Conservation (phyloP, 1,140 invertebrate genomes). For the Magallana ariakensis region DNA sequence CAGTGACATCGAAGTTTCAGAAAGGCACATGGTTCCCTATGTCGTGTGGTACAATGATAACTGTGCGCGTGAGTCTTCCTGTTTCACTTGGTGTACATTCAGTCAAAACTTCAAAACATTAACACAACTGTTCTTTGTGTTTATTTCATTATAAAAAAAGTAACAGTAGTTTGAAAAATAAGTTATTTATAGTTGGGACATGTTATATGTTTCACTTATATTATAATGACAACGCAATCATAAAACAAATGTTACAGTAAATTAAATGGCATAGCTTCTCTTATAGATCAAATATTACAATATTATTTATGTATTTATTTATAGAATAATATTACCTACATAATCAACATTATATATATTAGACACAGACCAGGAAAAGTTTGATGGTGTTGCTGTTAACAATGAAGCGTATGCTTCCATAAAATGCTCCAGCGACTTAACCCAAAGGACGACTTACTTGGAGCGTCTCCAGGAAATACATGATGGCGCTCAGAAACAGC, state of each 20-base stretch:
- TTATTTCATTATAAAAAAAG: too few species aligned
- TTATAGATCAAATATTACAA: background rate
- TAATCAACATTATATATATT: background rate
- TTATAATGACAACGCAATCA: too few species aligned
- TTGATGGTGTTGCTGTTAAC: conserved; percentile 64
- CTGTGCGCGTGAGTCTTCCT: conserved; percentile 60
- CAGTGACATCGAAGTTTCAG: conserved; percentile 61
- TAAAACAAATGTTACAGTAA: background rate
- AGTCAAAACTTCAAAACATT: too few species aligned
- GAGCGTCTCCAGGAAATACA: conserved; percentile 53
- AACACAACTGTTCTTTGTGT: too few species aligned
- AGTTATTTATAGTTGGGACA: too few species aligned
- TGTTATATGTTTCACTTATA: too few species aligned
- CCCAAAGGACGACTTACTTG: conserved; percentile 48
- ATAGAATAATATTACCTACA: background rate
- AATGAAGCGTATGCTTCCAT: conserved; percentile 61
- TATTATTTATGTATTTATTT: background rate
- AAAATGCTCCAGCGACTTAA: conserved; percentile 53
- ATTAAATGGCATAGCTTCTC: background rate
- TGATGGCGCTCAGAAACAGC: conserved; percentile 56
- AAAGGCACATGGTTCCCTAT: conserved; percentile 59
- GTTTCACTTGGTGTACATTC: too few species aligned
- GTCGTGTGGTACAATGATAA: conserved; percentile 66
- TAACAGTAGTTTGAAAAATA: too few species aligned
- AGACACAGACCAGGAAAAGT: conserved; percentile 34